These are phyloP conservation scores for Gasteruption jaculator DNA, from an alignment of 2,888 invertebrate species.

Conservation along the genomic window DNA sequence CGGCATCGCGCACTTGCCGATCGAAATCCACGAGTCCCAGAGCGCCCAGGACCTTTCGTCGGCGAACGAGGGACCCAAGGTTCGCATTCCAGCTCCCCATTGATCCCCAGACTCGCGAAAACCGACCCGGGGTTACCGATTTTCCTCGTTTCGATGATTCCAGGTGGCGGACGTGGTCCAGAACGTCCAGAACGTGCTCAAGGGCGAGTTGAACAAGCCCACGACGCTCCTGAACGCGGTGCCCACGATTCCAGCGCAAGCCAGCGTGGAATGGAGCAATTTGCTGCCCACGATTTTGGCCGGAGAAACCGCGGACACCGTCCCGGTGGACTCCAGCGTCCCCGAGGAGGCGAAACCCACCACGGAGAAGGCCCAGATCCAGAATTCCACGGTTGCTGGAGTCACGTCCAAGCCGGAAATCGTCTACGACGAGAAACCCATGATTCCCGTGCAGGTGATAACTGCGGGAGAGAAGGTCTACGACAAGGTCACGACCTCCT, in stretches of 20 bases:
- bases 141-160: background rate
- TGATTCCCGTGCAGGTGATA: slow-evolving; percentile 46
- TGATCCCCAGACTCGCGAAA: slow-evolving; percentile 6
- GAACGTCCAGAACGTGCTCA: slow-evolving; percentile 78
- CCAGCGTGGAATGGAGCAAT: slow-evolving; percentile 64
- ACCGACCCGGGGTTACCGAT: background rate
- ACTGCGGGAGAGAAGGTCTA: slow-evolving; percentile 37
- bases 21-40: slow-evolving; percentile 38
- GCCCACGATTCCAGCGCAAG: slow-evolving; percentile 45
- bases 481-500: slow-evolving; percentile 29
- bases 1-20: slow-evolving; percentile 56
- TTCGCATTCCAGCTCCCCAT: no score
- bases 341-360: slow-evolving; percentile 49
- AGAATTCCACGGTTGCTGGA: slow-evolving; percentile 9
- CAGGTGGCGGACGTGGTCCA: slow-evolving; percentile 73
- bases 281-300: slow-evolving; percentile 78
- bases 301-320: slow-evolving; percentile 58
- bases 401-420: background rate
- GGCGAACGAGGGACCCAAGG: no score
- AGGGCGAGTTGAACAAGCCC: slow-evolving; percentile 66
- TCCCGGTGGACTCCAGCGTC: slow-evolving; percentile 54
- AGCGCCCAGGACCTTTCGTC: slow-evolving; percentile 33
- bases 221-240: slow-evolving; percentile 34
- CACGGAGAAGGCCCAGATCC: slow-evolving; percentile 10
- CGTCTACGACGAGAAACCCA: slow-evolving; percentile 44